These are phyloP conservation scores for Polypterus senegalus DNA, from an alignment of 2,113 vertebrate species.

Conservation along the genomic window DNA sequence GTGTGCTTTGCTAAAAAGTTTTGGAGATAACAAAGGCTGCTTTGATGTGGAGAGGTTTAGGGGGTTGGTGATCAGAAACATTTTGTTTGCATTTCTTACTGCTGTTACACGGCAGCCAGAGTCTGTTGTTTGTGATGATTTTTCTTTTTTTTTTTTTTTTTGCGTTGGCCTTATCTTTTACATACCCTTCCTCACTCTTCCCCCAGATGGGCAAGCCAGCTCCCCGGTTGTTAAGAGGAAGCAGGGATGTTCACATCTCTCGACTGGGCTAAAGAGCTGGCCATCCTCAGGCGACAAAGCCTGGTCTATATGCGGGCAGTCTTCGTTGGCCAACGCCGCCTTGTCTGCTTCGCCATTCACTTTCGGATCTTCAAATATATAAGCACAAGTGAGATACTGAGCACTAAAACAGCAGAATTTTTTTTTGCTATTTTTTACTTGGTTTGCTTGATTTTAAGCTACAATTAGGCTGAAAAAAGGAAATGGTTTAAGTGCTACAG, in stretches of 20 bases:
- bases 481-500: background rate
- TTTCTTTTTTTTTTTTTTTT: conserved; percentile 12
- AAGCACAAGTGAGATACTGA: conserved; percentile 73
- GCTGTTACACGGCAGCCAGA: too few relatives aligned
- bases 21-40: too few relatives aligned
- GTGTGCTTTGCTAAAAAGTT: too few relatives aligned
- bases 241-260: conserved; percentile 88
- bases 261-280: conserved; percentile 83
- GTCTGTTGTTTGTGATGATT: too few relatives aligned
- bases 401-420: conserved; percentile 26
- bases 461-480: background rate
- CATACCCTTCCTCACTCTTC: conserved; percentile 98
- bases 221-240: conserved; percentile 97
- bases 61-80: too few relatives aligned
- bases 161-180: conserved; percentile 56
- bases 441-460: background rate
- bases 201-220: conserved; percentile 85
- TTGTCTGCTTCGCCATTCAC: conserved; percentile 93
- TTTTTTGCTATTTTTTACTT: background rate
- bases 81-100: too few relatives aligned
- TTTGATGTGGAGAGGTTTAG: too few relatives aligned
- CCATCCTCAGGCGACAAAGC: conserved; percentile 91
- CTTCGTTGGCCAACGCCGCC: conserved; percentile 94
- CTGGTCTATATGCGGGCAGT: conserved; percentile 98
- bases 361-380: conserved; percentile 90